Conservation (phyloP, 2,888 invertebrate species). For the Nymphalis c-album region DNA sequence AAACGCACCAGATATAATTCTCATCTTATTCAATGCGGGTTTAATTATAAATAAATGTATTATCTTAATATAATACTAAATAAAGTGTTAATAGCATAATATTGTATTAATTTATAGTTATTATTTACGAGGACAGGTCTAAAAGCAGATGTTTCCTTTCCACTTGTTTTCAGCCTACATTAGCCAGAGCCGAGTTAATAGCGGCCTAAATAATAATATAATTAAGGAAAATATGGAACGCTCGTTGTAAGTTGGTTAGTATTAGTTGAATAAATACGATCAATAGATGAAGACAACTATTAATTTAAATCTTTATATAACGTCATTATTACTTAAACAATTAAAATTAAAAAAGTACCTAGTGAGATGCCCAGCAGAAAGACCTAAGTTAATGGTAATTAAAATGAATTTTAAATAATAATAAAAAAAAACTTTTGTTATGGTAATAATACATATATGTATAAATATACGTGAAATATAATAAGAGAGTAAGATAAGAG, state of each 20-base stretch:
- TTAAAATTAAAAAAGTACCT: no score
- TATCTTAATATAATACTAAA: conserved; percentile 12
- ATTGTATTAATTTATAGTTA: conserved; percentile 24
- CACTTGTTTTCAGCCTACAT: conserved; percentile 24
- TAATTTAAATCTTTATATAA: neutral
- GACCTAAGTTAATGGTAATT: no score
- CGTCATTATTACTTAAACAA: no score
- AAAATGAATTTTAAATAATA: no score
- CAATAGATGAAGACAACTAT: neutral
- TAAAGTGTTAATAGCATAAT: conserved; percentile 12
- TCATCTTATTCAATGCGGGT: neutral
- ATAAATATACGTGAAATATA: no score
- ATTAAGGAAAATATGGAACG: conserved; percentile 39
- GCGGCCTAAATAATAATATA: conserved; percentile 31
- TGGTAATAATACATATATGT: no score
- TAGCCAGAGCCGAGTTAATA: conserved; percentile 25
- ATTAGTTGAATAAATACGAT: neutral
- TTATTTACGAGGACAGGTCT: conserved; percentile 20
- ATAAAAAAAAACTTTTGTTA: no score
- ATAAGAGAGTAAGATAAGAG: no score
- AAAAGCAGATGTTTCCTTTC: conserved; percentile 36
- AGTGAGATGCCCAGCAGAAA: no score
- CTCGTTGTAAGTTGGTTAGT: conserved; percentile 13
- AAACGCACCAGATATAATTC: neutral
- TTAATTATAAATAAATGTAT: no score